Evolutionary conservation across 2,797 vertebrate species (phyloP), one percentile per base, ranked within the genome.

Genomic region (Tauraco hartlaubi): DNA sequence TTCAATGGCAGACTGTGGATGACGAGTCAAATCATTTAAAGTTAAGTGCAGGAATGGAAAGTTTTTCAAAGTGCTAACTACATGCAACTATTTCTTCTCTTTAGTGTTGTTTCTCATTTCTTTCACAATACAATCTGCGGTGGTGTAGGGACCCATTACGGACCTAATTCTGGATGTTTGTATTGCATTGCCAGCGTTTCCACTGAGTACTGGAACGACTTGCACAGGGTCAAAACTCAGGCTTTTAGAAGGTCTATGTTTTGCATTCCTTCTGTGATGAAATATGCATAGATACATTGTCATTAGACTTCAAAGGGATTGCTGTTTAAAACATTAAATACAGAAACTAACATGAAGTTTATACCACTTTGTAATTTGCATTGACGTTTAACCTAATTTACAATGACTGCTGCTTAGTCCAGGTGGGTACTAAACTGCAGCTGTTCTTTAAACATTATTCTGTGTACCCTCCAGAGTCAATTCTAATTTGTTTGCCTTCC

Each of bases 301-400:
- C 85, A 79, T 58, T 67, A 77, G 85, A 46, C 51, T 81, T 85
- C 43, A 78, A 62, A 85, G 0, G 3, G 62, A 56, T 19, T 72
- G 12, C 58, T 83, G 25, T 61, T 90, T 80, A 54, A 88, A 94
- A 61, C 12, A 43, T 52, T 85, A 48, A 93, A 77, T 39, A 68
- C 14, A 77, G 68, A 91, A 88, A 62, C 21, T 26, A 51, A 83
- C 22, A 46, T 64, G n/a, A 80, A 58, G 26, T 49, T 75, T 83
- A 54, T 75, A 51, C 18, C 5, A 37, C 22, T 78, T 88, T 28
- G 21, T 69, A 72, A 88, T 85, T 94, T 92, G 71, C 54, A 51
- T 41, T 85, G 75, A 52, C 19, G 35, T 92, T 80, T 85, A 66
- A 78, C 49, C 29, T 78, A 77, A 94, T 68, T 92, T 87, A 21